Percentiles rank a stretch among this genome's conserved stretches.
phyloP scores from a whole-genome alignment of 2,113 vertebrate genomes.

The Oncorhynchus tshawytscha region DNA sequence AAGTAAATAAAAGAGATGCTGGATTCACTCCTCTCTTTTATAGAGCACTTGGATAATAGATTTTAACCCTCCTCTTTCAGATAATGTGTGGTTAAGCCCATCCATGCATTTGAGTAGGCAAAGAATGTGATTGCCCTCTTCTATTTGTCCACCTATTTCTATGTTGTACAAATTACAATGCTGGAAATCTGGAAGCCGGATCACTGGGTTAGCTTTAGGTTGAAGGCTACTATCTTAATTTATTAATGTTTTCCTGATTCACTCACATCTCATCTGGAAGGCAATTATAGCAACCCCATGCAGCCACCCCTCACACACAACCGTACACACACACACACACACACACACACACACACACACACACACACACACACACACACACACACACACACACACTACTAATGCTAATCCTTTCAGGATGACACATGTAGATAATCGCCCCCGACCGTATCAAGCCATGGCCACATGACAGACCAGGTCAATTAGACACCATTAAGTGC shows the following conservation, averaged over 20 bases:
- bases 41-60: not conserved
- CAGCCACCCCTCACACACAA: not conserved
- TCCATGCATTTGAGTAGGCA: no score
- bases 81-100: not conserved
- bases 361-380: not conserved
- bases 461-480: conserved; percentile 61
- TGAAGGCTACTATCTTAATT: not conserved
- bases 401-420: conserved; percentile 30
- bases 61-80: not conserved
- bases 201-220: not conserved
- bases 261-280: not conserved
- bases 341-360: conserved; percentile 5
- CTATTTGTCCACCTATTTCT: not conserved
- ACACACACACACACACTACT: conserved; percentile 5
- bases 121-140: not conserved
- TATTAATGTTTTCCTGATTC: not conserved
- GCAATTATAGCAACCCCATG: not conserved
- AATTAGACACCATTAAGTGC: conserved; percentile 65
- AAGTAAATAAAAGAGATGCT: not conserved
- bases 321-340: not conserved
- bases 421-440: conserved; percentile 51
- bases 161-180: not conserved
- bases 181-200: not conserved
- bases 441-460: conserved; percentile 42
- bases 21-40: not conserved